Conservation (phyloP, 2,888 invertebrate genomes). For the Noctua comes region DNA sequence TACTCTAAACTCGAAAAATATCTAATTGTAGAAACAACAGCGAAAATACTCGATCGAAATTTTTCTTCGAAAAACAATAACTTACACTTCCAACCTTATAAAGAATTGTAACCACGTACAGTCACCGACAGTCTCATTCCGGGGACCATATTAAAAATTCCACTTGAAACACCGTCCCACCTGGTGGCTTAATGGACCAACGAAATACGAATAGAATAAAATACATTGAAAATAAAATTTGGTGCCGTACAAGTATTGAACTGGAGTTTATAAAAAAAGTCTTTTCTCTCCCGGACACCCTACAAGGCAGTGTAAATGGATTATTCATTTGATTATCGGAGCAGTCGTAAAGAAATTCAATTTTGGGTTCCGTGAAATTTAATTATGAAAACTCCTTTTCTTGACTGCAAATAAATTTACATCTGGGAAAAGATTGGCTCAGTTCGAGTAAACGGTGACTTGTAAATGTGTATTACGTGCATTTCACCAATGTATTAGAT, state of each 20-base stretch:
- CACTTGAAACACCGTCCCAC: conserved; percentile 73
- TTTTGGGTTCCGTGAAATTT: conserved; percentile 83
- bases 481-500: conserved; percentile 28
- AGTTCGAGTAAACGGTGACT: conserved; percentile 61
- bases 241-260: conserved; percentile 31
- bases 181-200: conserved; percentile 72
- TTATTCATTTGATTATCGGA: conserved; percentile 88
- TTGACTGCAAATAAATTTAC: conserved; percentile 82
- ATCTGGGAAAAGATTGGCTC: conserved; percentile 70
- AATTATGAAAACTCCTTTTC: conserved; percentile 82
- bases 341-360: conserved; percentile 86
- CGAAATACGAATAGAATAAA: conserved; percentile 69
- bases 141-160: conserved; percentile 73
- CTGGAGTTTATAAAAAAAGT: conserved; percentile 45
- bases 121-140: conserved; percentile 66
- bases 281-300: conserved; percentile 70
- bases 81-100: conserved; percentile 61
- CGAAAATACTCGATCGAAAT: conserved; percentile 22
- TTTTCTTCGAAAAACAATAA: conserved; percentile 65
- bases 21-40: conserved; percentile 14
- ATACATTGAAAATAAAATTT: conserved; percentile 61
- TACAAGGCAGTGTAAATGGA: conserved; percentile 78
- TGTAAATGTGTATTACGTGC: conserved; percentile 54
- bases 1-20: conserved; percentile 2
- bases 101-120: conserved; percentile 68